A percentile compares a stretch with the other conserved stretches of the same genome.
These are phyloP conservation scores for Isotomurus palustris DNA, from an alignment of 2,888 invertebrate genomes.

Conservation along the genomic window DNA sequence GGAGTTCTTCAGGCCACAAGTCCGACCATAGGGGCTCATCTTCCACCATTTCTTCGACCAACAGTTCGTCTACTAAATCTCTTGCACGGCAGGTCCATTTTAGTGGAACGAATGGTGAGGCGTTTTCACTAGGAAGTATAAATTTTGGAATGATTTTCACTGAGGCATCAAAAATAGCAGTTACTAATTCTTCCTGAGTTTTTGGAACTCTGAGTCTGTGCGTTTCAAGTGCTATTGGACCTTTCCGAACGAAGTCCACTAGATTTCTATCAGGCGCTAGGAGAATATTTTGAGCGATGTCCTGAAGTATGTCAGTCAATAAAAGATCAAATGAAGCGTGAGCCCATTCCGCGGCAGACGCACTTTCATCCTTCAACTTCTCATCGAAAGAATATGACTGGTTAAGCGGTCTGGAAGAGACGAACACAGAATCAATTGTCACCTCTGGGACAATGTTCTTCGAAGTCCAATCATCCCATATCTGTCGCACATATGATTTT, in stretches of 20 bases:
- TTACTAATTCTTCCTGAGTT: constrained; percentile 22
- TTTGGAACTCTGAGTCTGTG: constrained; percentile 31
- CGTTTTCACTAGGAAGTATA: constrained; percentile 5
- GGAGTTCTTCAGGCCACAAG: constrained; percentile 41
- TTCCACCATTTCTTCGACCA: constrained; percentile 37
- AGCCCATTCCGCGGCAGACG: neutral
- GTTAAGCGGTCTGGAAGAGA: no score
- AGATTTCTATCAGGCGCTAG: constrained; percentile 6
- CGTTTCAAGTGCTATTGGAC: constrained; percentile 34
- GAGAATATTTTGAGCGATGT: constrained; percentile 29
- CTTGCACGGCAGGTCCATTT: constrained; percentile 35
- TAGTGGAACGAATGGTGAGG: neutral
- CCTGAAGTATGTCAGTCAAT: constrained; percentile 24
- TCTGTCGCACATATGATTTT: constrained; percentile 3
- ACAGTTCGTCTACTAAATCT: constrained; percentile 41
- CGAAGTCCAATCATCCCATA: constrained; percentile 17
- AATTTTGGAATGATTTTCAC: constrained; percentile 24
- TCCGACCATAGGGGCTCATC: constrained; percentile 43
- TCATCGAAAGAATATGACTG: no score
- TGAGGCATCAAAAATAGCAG: constrained; percentile 9
- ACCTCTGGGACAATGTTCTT: neutral
- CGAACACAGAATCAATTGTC: no score
- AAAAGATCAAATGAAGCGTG: constrained; percentile 24
- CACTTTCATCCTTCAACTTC: constrained; percentile 1
- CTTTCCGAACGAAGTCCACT: constrained; percentile 36